Evolutionary conservation across 2,888 invertebrate genomes (phyloP).

Genomic region (Erebia aethiops): DNA sequence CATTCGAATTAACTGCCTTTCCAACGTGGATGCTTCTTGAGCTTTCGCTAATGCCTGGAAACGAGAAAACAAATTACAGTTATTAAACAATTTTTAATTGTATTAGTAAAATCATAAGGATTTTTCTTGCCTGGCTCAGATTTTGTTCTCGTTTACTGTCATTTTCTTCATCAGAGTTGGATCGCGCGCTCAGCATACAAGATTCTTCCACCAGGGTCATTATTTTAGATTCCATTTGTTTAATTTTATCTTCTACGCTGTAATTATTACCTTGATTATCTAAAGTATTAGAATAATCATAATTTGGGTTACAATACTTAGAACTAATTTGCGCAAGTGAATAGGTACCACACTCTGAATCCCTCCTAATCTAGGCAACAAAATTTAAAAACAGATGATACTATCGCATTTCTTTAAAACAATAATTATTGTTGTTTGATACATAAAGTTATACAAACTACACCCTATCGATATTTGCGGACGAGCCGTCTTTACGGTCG

Average conservation of each 20-base stretch:
- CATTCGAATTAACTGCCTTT: constrained; percentile 93
- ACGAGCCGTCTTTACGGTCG: too few species aligned
- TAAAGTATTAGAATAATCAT: neutral
- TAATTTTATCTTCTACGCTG: constrained; percentile 96
- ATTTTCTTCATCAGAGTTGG: constrained; percentile 62
- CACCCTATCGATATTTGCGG: too few species aligned
- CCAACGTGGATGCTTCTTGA: constrained; percentile 97
- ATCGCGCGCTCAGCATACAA: constrained; percentile 80
- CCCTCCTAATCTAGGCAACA: too few species aligned
- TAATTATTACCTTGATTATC: constrained; percentile 38
- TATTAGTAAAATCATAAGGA: neutral
- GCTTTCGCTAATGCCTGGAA: constrained; percentile 91
- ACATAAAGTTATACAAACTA: too few species aligned
- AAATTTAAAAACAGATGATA: too few species aligned
- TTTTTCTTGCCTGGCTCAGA: constrained; percentile 58
- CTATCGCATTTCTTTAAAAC: too few species aligned
- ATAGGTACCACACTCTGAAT: too few species aligned
- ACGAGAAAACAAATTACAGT: neutral
- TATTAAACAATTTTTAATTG: neutral
- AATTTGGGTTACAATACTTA: too few species aligned
- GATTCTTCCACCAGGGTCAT: constrained; percentile 96
- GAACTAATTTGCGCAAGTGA: neutral
- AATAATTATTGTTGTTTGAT: too few species aligned
- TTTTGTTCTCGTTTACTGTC: constrained; percentile 61
- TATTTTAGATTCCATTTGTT: constrained; percentile 93